These are phyloP conservation scores for Eristalinus aeneus DNA, from an alignment of 2,888 invertebrate genomes.

Conservation along the genomic window DNA sequence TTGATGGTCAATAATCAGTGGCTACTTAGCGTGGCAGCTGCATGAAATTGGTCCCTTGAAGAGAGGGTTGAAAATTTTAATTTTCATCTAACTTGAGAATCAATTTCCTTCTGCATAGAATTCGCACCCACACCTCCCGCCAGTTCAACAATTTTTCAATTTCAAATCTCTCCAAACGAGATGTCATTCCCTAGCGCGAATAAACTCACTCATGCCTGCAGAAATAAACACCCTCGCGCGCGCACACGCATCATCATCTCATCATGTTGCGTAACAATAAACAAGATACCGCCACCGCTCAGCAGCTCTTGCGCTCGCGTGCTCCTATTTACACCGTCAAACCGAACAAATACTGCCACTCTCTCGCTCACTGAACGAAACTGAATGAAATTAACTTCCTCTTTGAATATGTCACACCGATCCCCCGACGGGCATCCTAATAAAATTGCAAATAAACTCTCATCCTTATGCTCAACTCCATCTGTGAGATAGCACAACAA, in stretches of 20 bases:
- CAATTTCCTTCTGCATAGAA: neutral
- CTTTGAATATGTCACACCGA: constrained; percentile 7
- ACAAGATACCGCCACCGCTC: neutral
- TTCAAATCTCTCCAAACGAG: neutral
- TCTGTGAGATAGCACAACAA: neutral
- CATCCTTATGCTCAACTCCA: neutral
- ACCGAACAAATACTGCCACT: neutral
- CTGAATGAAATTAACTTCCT: constrained; percentile 18
- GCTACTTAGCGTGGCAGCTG: neutral
- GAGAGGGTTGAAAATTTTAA: neutral
- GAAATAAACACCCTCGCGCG: neutral
- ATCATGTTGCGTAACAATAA: neutral
- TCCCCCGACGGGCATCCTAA: neutral
- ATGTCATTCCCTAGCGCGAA: neutral
- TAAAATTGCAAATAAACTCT: constrained; percentile 23
- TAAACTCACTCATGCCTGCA: neutral
- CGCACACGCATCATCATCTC: neutral
- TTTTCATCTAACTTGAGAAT: neutral
- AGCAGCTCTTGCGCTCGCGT: neutral
- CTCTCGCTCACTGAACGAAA: neutral
- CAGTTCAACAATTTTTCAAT: neutral
- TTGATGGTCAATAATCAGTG: too few relatives aligned
- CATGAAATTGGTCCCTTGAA: neutral
- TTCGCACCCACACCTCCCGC: neutral
- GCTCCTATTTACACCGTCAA: neutral